A percentile compares a stretch with the other conserved stretches of the same genome.
Evolutionary conservation across 2,113 vertebrate species (phyloP).

Genomic region (Bubalus kerabau): DNA sequence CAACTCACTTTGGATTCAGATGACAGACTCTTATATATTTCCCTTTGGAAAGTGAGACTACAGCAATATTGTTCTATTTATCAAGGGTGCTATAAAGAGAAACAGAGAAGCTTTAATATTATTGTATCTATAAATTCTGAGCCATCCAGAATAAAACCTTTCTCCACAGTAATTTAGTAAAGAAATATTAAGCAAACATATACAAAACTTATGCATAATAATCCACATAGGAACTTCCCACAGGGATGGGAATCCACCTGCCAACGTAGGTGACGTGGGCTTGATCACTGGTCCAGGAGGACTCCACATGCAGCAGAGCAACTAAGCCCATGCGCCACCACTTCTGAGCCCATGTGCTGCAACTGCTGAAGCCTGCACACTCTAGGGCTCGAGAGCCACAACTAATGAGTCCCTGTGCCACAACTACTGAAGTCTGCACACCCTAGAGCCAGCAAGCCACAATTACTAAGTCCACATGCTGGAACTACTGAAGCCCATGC

Average conservation of each 20-base stretch:
- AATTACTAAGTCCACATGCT: background rate
- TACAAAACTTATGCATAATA: background rate
- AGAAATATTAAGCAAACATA: background rate
- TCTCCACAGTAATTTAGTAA: background rate
- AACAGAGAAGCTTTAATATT: background rate
- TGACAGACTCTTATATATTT: background rate
- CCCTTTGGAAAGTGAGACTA: conserved; percentile 8
- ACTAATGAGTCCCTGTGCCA: background rate
- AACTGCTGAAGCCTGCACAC: background rate
- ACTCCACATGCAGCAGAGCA: background rate
- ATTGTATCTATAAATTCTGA: conserved; percentile 25
- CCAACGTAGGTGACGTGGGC: background rate
- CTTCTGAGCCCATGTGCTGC: background rate
- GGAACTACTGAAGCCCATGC: background rate
- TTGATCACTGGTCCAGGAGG: background rate
- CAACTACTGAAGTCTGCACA: background rate
- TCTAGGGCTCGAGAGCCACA: background rate
- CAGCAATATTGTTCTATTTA: background rate
- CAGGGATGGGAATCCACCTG: background rate
- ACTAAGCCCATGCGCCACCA: background rate
- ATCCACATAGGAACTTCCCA: background rate
- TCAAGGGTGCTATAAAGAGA: background rate
- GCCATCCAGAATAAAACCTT: background rate
- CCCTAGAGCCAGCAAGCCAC: background rate
- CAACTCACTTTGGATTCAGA: conserved; percentile 15